Base-by-base conservation (phyloP, 2,113 vertebrate genomes). In the Taxidea taxus region DNA sequence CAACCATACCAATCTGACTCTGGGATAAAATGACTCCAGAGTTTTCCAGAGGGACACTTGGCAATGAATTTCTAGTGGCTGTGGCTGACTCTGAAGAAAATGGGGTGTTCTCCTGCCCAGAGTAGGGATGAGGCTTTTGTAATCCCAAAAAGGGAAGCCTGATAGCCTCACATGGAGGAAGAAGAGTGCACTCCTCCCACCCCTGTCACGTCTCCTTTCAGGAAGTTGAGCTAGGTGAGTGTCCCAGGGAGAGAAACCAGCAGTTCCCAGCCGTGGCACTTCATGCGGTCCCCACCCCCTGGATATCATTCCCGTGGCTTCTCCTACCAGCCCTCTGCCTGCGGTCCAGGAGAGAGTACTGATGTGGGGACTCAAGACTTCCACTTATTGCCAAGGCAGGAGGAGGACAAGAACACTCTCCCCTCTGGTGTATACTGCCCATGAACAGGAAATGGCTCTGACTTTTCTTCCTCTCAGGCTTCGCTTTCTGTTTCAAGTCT, bases 401-500 rank as follows among this genome's bases (percentile, higher is more conserved):
- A 42, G 34, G 37, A n/a, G 7, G 31, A 60, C 39, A 7, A 70
- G 72, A 27, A 60, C 9, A 2, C 47, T 34, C 42, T 86, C 20
- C 75, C 9, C 37, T 70, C 23, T 21, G 3, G 25, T 1, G 14
- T 4, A 8, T 13, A 11, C 7, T 47, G 60, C 0, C 3, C 27
- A 42, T 6, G 11, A 51, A 39, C 66, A 81, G 81, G 87, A 90
- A 90, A 68, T 37, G 60, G 70, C 37, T 54, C 64, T 44, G 56
- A 42, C 44, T n/a, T 91, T 60, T 84, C 87, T 87, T 92, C 86
- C 51, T 93, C 68, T 83, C n/a, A 44, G 87, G 21, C 56, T 54
- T 92, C 58, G 60, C 95, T 97, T 97, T 96, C 82, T 88, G 68
- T 94, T 96, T 96, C 66, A 87, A 56, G 90, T 44, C 66, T 81